phyloP scores from a whole-genome alignment of 2,797 vertebrate genomes.

The Lagodon rhomboides region DNA sequence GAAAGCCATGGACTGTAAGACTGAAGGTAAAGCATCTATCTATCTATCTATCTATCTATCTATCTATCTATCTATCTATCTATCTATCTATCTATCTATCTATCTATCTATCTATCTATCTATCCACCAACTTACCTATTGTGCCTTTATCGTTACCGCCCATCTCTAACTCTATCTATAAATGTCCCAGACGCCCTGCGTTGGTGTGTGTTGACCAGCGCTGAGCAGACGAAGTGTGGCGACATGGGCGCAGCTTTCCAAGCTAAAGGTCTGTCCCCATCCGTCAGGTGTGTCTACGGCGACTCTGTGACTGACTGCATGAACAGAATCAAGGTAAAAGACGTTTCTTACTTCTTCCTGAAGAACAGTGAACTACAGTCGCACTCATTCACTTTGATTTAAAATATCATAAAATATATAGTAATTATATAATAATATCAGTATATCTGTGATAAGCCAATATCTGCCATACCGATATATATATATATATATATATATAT shows the following conservation, averaged over 20 bases:
- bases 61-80: background rate
- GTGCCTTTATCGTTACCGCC: background rate
- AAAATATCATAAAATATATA: background rate
- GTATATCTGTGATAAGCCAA: background rate
- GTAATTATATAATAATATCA: background rate
- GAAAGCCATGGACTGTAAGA: constrained; percentile 89
- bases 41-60: background rate
- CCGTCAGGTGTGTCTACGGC: constrained; percentile 89
- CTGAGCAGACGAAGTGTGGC: constrained; percentile 92
- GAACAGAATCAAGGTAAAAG: constrained; percentile 84
- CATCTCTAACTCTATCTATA: constrained; percentile 33
- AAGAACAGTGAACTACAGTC: background rate
- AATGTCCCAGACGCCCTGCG: constrained; percentile 84
- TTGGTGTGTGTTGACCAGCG: constrained; percentile 92
- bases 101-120: background rate
- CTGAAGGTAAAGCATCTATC: constrained; percentile 77
- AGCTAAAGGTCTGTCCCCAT: constrained; percentile 85
- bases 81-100: background rate
- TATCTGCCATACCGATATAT: background rate
- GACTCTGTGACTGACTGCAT: constrained; percentile 89
- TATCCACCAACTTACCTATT: background rate
- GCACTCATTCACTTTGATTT: background rate
- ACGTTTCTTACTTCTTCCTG: background rate
- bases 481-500: too few relatives aligned
- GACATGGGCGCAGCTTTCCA: constrained; percentile 89